Conservation (phyloP, 2,113 vertebrate species). For the Tupaia tana region DNA sequence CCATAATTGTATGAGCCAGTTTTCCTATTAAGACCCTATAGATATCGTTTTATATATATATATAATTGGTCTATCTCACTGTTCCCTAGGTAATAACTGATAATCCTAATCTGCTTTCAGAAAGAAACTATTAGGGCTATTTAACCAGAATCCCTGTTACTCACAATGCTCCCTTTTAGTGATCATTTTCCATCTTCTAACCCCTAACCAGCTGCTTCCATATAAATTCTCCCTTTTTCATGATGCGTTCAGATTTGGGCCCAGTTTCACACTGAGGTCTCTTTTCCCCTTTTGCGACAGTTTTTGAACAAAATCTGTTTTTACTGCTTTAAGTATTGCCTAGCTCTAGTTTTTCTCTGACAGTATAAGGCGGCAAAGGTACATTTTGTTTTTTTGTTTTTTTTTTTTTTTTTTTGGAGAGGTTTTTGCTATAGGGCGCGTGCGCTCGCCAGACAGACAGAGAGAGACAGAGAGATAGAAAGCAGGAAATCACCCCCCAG, state of each 20-base stretch:
- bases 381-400: slow-evolving; percentile 44
- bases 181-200: neutral
- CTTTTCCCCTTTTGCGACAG: neutral
- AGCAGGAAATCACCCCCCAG: too few relatives aligned
- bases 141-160: neutral
- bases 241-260: neutral
- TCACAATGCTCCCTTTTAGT: neutral
- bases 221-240: neutral
- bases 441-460: too few relatives aligned
- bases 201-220: too few relatives aligned
- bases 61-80: neutral
- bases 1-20: too few relatives aligned
- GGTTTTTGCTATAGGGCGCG: too few relatives aligned
- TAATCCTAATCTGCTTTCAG: neutral
- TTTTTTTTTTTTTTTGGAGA: too few relatives aligned
- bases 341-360: neutral
- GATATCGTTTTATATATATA: too few relatives aligned
- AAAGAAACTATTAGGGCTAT: neutral
- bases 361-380: slow-evolving; percentile 45
- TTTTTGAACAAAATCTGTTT: neutral
- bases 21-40: too few relatives aligned
- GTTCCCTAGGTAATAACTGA: too few relatives aligned
- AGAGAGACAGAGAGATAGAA: too few relatives aligned
- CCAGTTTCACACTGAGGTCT: neutral
- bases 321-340: neutral